Conservation (phyloP, 2,888 invertebrate genomes). For the Drepana falcataria region DNA sequence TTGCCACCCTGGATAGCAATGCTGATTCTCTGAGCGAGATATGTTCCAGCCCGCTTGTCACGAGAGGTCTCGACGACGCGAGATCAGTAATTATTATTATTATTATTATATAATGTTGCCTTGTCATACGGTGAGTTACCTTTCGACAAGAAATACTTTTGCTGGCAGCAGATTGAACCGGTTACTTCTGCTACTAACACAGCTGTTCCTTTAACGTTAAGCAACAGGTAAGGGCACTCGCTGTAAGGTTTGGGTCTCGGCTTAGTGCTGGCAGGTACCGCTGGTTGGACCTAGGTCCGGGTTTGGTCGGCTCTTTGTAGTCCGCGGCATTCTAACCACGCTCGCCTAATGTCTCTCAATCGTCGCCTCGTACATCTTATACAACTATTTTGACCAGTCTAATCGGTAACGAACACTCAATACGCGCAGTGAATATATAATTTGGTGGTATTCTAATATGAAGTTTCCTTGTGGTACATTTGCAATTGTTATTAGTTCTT, state of each 20-base stretch:
- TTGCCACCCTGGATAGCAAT: too few relatives aligned
- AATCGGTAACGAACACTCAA: constrained; percentile 45
- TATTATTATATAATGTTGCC: too few relatives aligned
- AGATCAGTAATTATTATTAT: too few relatives aligned
- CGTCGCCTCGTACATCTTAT: constrained; percentile 62
- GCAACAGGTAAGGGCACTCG: too few relatives aligned
- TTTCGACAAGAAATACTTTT: too few relatives aligned
- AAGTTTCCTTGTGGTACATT: constrained; percentile 34
- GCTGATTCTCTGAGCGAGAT: too few relatives aligned
- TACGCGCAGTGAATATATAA: constrained; percentile 44
- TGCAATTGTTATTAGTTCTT: constrained; percentile 62
- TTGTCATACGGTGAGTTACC: too few relatives aligned
- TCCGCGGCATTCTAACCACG: constrained; percentile 49
- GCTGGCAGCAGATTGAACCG: too few relatives aligned
- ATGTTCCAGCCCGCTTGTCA: too few relatives aligned
- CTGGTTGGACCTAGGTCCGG: constrained; percentile 33
- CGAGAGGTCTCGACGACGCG: too few relatives aligned
- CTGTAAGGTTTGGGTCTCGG: background rate
- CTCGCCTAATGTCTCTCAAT: constrained; percentile 45
- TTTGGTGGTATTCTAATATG: constrained; percentile 25
- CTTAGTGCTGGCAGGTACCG: background rate
- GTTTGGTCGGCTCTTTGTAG: constrained; percentile 42
- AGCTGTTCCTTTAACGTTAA: too few relatives aligned
- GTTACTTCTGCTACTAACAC: too few relatives aligned
- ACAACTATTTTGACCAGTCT: constrained; percentile 47